Conservation (phyloP, 2,797 vertebrate genomes). For the Chrysocyon brachyurus region DNA sequence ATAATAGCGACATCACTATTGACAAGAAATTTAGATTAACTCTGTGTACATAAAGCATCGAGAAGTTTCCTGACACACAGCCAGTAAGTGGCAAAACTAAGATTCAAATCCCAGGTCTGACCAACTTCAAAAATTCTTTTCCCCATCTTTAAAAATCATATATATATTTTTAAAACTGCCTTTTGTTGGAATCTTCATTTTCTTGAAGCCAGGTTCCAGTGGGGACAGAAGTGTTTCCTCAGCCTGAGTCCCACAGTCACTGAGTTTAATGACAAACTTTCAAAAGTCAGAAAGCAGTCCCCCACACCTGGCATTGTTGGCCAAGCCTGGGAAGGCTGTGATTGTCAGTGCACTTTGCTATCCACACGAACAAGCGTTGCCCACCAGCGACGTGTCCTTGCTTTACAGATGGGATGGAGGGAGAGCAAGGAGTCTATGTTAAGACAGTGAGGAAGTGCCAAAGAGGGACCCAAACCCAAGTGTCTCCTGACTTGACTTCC, state of each 20-base stretch:
- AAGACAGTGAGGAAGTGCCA: background rate
- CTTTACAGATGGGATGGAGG: background rate
- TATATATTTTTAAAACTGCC: background rate
- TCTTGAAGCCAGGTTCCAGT: background rate
- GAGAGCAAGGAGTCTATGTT: background rate
- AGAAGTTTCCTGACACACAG: background rate
- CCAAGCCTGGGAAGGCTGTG: background rate
- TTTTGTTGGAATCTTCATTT: background rate
- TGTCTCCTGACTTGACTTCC: background rate
- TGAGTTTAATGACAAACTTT: background rate
- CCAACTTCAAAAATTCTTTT: background rate
- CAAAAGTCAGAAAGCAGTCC: background rate
- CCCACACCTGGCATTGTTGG: background rate
- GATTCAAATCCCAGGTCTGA: background rate
- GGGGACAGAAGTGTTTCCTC: background rate
- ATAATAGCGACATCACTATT: rapidly evolving
- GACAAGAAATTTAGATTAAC: background rate
- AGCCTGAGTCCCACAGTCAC: no score
- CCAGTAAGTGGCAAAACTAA: background rate
- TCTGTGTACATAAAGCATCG: rapidly evolving
- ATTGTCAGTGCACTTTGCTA: background rate
- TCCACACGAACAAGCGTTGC: background rate
- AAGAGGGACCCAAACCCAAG: background rate
- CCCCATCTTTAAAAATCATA: background rate
- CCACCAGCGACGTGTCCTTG: background rate